These are phyloP conservation scores for Corbicula japonica DNA, from an alignment of 2,888 invertebrate genomes.

Conservation along the genomic window DNA sequence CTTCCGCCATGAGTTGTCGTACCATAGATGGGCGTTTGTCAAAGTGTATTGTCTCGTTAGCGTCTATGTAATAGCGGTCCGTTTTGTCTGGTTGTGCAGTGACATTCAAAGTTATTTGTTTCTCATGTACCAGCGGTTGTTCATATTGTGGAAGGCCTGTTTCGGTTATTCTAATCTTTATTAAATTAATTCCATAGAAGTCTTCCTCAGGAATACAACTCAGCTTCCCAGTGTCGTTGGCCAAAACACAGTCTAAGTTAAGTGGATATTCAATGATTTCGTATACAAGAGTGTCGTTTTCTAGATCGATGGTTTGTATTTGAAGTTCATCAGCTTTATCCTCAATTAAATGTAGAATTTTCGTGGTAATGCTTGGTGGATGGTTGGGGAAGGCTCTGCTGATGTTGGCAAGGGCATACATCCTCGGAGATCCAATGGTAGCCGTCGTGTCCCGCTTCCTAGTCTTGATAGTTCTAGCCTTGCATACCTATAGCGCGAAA, in stretches of 20 bases:
- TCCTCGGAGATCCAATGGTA: slow-evolving; percentile 8
- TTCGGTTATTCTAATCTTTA: slow-evolving; percentile 55
- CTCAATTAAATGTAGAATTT: slow-evolving; percentile 32
- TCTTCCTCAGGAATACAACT: slow-evolving; percentile 54
- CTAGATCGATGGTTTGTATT: slow-evolving; percentile 54
- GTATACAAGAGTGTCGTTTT: slow-evolving; percentile 63
- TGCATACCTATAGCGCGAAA: too few species aligned
- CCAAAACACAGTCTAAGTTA: slow-evolving; percentile 51
- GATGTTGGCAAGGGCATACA: slow-evolving; percentile 34
- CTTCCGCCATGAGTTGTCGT: slow-evolving; percentile 30
- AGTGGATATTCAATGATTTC: slow-evolving; percentile 43
- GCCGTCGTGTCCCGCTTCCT: neutral
- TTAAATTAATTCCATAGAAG: slow-evolving; percentile 59
- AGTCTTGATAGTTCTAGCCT: neutral
- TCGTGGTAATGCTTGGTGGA: slow-evolving; percentile 46
- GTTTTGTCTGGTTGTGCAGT: slow-evolving; percentile 41
- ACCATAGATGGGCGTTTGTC: slow-evolving; percentile 42
- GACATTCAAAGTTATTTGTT: slow-evolving; percentile 27
- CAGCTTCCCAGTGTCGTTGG: slow-evolving; percentile 50
- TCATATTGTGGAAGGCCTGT: slow-evolving; percentile 43
- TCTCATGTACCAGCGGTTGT: slow-evolving; percentile 24
- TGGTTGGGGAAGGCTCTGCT: slow-evolving; percentile 43
- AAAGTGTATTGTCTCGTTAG: slow-evolving; percentile 33
- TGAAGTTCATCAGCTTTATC: slow-evolving; percentile 22
- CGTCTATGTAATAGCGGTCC: slow-evolving; percentile 46